Base-by-base conservation (phyloP, 2,113 vertebrate genomes). In the Elephas maximus region DNA sequence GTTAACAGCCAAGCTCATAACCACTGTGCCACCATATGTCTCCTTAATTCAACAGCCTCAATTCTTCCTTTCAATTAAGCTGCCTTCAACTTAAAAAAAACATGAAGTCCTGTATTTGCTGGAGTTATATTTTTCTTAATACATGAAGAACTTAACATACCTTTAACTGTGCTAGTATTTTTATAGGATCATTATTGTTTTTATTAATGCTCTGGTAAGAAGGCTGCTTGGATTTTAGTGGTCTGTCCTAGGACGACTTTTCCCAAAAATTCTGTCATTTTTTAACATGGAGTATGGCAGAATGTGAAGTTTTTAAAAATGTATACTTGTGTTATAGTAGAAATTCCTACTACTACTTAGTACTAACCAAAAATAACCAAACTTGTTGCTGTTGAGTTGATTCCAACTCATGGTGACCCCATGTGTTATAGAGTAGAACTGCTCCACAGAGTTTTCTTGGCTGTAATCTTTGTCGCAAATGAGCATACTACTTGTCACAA, bases 191-290 rank as follows among this genome's bases (percentile, higher is more conserved):
- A 44, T 78, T 65, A 88, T 28, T 91, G 28, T 28, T 90, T 96
- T 92, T 94, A 90, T 48, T 78, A 74, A 88, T 69, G 51, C 6
- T 94, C 33, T 84, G 73, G 11, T 96, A 69, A 94, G 45, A 92
- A 81, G 88, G 37, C 6, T 77, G 5, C 24, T 88, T 79, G 15
- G 10, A 65, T 65, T 93, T 91, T 88, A 92, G 74, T 57, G 53
- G 26, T 87, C 30, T 94, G 5, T 69, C 86, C 44, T 41, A 88
- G 53, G n/a, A 76, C 44, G 80, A 95, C 28, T 67, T 15, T 18
- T 48, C 6, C 44, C 7, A 24, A 17, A 67, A 93, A 57, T 74
- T 45, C 57, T 67, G 44, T 94, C 26, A 81, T 44, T 90, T 90
- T 90, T 93, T 78, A 93, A 95, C 69, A 15, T 81, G 14, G 2